Conservation (phyloP, 2,797 vertebrate species). For the Hylomyscus alleni region DNA sequence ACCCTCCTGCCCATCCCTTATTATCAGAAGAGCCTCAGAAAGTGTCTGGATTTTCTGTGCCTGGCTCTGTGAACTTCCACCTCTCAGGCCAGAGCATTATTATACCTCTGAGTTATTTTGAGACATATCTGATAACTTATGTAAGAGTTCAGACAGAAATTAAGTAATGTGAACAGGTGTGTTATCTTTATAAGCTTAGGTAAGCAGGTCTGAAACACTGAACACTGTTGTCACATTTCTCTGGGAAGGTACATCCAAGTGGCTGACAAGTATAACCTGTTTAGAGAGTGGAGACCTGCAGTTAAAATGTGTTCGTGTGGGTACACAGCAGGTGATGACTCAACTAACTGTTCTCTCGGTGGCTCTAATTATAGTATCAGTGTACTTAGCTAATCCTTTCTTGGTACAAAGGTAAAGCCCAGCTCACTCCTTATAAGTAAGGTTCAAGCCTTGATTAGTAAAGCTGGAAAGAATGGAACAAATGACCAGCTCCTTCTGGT, state of each 20-base stretch:
- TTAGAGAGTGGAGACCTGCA: constrained; percentile 1
- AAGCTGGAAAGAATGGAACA: constrained; percentile 14
- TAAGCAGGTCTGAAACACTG: background rate
- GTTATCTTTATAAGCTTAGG: constrained; percentile 21
- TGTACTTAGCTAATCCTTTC: constrained; percentile 42
- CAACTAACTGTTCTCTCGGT: background rate
- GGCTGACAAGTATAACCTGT: background rate
- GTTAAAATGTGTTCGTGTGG: background rate
- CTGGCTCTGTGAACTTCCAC: constrained; percentile 62
- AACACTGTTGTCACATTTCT: background rate
- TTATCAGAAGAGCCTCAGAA: background rate
- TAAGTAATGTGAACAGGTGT: constrained; percentile 15
- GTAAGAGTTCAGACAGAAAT: background rate
- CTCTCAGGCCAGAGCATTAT: background rate
- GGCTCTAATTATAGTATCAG: constrained; percentile 19
- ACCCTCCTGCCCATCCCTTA: background rate
- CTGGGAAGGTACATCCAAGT: background rate
- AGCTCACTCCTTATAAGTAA: background rate
- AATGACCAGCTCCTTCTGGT: background rate
- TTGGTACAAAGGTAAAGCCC: constrained; percentile 39
- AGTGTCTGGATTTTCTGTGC: constrained; percentile 8
- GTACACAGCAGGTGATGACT: background rate
- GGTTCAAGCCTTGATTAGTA: background rate
- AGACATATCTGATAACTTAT: background rate
- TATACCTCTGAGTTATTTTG: constrained; percentile 41